Percentiles rank a stretch among this genome's conserved stretches.
These are phyloP conservation scores for Poeciliopsis paucimaculata DNA, from an alignment of 2,797 vertebrate genomes.

Conservation along the genomic window DNA sequence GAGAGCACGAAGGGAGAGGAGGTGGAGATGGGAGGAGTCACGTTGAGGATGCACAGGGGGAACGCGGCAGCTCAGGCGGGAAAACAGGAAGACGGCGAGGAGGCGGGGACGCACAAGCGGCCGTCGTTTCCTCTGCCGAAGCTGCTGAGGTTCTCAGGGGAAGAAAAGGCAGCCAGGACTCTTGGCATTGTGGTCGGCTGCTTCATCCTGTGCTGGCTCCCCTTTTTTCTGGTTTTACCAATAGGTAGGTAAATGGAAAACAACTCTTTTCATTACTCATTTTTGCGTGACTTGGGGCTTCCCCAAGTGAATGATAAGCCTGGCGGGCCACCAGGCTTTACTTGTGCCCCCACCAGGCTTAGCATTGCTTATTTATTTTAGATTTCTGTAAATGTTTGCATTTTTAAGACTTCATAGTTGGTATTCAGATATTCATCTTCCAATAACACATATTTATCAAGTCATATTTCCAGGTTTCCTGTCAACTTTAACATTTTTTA, in stretches of 20 bases:
- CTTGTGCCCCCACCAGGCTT: no score
- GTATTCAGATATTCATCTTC: no score
- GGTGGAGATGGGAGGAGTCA: slow-evolving; percentile 84
- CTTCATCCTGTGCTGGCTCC: slow-evolving; percentile 97
- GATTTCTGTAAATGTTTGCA: no score
- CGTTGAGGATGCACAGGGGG: slow-evolving; percentile 89
- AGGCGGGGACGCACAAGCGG: slow-evolving; percentile 52
- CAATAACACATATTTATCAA: no score
- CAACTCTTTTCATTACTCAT: no score
- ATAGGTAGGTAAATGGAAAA: slow-evolving; percentile 82
- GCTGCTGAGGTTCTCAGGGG: slow-evolving; percentile 89
- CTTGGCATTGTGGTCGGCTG: slow-evolving; percentile 96
- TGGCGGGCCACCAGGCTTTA: no score
- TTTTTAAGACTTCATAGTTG: no score
- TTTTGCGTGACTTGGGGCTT: no score
- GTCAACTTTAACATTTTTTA: not conserved
- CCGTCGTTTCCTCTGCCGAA: slow-evolving; percentile 80
- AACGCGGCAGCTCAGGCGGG: slow-evolving; percentile 36
- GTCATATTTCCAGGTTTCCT: no score
- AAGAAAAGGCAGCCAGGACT: slow-evolving; percentile 96
- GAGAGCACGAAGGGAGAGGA: slow-evolving; percentile 82
- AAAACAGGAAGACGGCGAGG: slow-evolving; percentile 24
- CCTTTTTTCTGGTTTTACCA: slow-evolving; percentile 95
- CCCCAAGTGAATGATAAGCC: no score
- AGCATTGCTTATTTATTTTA: no score